These are phyloP conservation scores for Crocuta crocuta DNA, from an alignment of 2,113 vertebrate species.

Conservation along the genomic window DNA sequence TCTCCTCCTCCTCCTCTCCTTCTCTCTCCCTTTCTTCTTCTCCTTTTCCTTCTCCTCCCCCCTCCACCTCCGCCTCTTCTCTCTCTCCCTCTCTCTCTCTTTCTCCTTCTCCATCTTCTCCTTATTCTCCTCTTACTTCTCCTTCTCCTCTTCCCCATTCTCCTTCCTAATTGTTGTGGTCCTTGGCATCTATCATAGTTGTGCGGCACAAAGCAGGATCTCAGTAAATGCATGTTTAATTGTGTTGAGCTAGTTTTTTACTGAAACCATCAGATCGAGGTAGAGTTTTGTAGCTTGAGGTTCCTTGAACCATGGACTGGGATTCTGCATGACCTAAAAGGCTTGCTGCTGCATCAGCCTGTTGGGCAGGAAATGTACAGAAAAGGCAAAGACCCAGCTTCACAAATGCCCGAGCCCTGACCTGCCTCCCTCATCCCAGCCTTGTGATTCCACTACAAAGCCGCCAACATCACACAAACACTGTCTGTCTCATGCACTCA, in stretches of 20 bases:
- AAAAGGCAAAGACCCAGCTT: conserved; percentile 45
- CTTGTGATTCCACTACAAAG: conserved; percentile 79
- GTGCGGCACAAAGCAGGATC: background rate
- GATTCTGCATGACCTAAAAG: background rate
- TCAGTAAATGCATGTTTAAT: background rate
- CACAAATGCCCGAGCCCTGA: conserved; percentile 34
- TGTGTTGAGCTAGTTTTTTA: conserved; percentile 20
- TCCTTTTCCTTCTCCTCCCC: too few relatives aligned
- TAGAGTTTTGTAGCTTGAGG: background rate
- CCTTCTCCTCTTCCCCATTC: background rate
- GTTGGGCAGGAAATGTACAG: background rate
- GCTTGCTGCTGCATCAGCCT: background rate
- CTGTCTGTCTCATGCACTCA: conserved; percentile 70
- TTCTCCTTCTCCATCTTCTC: background rate
- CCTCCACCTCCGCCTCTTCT: too few relatives aligned
- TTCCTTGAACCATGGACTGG: background rate
- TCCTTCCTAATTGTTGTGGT: background rate
- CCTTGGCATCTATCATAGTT: background rate
- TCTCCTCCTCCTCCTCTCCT: too few relatives aligned
- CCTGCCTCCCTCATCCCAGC: conserved; percentile 58
- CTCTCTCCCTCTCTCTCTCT: too few relatives aligned
- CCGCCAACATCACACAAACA: conserved; percentile 55
- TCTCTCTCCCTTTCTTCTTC: too few relatives aligned
- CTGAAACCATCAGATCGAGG: background rate
- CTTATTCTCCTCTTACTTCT: background rate